Conservation (phyloP, 2,113 vertebrate genomes). For the Periophthalmus modestus region DNA sequence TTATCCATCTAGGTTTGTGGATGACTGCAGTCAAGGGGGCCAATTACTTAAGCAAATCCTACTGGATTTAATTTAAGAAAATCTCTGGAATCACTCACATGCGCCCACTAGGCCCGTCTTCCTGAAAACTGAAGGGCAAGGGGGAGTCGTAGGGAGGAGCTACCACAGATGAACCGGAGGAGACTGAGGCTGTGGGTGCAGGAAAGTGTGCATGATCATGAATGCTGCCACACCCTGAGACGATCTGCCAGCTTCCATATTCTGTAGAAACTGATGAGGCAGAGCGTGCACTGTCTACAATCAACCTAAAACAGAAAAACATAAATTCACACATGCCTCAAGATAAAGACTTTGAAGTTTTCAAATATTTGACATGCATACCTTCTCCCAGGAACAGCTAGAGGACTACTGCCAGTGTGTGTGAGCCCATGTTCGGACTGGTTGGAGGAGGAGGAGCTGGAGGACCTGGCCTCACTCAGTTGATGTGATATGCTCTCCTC, state of each 20-base stretch:
- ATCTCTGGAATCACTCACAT: constrained; percentile 82
- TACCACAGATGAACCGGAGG: constrained; percentile 46
- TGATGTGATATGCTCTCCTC: constrained; percentile 83
- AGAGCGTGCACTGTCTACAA: constrained; percentile 85
- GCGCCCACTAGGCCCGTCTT: constrained; percentile 88
- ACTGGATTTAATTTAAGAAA: not conserved
- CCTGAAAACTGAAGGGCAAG: constrained; percentile 92
- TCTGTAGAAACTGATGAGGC: constrained; percentile 97
- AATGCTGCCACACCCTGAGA: constrained; percentile 97
- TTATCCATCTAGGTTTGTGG: not conserved
- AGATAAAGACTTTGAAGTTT: not conserved
- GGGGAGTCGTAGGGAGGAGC: constrained; percentile 78
- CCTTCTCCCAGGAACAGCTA: constrained; percentile 92
- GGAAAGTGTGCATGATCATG: constrained; percentile 88
- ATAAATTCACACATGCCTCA: constrained; percentile 2
- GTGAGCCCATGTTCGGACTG: constrained; percentile 87
- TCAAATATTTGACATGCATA: constrained; percentile 41
- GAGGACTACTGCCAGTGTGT: constrained; percentile 90
- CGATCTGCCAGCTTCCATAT: constrained; percentile 99
- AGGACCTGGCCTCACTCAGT: constrained; percentile 83
- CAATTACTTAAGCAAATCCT: not conserved
- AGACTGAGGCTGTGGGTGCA: constrained; percentile 52
- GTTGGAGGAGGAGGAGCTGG: constrained; percentile 93
- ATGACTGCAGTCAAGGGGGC: not conserved
- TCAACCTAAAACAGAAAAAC: constrained; percentile 78